phyloP scores from a whole-genome alignment of 2,797 vertebrate species.

The Cuniculus paca region DNA sequence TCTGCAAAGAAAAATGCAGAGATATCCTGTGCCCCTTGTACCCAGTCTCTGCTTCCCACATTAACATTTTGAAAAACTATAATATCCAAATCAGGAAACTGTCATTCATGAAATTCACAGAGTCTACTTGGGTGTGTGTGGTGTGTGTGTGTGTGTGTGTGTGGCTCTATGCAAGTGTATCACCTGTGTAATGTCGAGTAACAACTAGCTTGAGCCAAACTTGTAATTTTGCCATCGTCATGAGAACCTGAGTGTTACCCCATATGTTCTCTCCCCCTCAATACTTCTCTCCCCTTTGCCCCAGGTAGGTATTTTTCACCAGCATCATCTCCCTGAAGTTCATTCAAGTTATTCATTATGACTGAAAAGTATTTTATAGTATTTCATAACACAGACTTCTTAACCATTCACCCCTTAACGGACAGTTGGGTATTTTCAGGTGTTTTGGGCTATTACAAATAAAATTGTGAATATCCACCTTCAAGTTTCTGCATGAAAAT shows the following conservation, averaged over 20 bases:
- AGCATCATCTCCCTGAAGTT: neutral
- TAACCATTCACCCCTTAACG: neutral
- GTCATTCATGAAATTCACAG: neutral
- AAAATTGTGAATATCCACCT: neutral
- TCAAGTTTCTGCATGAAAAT: constrained; percentile 29
- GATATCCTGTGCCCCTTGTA: neutral
- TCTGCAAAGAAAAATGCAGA: neutral
- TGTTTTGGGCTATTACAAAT: constrained; percentile 1
- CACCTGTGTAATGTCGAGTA: neutral
- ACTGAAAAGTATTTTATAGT: neutral
- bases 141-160: neutral
- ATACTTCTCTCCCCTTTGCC: neutral
- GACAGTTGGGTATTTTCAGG: neutral
- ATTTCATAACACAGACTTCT: neutral
- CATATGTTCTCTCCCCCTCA: neutral
- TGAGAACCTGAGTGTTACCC: neutral
- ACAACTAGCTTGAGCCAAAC: neutral
- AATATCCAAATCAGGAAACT: neutral
- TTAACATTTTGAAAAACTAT: neutral
- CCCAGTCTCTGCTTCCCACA: neutral
- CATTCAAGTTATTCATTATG: neutral
- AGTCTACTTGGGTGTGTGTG: neutral
- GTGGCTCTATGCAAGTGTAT: neutral
- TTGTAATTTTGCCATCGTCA: neutral
- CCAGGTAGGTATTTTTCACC: neutral